Conservation (phyloP, 2,113 vertebrate genomes). For the Prochilodus magdalenae region DNA sequence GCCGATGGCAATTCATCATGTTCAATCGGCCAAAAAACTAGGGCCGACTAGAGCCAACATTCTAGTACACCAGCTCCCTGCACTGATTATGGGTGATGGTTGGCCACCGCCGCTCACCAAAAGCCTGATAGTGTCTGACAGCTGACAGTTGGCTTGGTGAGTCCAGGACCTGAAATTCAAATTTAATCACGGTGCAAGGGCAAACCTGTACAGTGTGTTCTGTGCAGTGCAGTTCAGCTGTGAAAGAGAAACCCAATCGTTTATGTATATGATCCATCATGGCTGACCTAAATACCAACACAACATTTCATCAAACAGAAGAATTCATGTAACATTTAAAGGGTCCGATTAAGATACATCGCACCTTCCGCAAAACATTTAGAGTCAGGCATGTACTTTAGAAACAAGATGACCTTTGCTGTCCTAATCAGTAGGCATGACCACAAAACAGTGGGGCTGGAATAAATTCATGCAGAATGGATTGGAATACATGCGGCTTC, state of each 20-base stretch:
- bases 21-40: too few species aligned
- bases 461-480: neutral
- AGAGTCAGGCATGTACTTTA: neutral
- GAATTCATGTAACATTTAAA: neutral
- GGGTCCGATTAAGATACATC: neutral
- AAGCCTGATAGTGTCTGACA: too few species aligned
- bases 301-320: neutral
- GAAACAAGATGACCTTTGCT: neutral
- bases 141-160: too few species aligned
- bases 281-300: neutral
- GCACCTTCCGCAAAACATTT: neutral
- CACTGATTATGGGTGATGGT: too few species aligned
- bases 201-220: too few species aligned
- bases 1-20: too few species aligned
- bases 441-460: neutral
- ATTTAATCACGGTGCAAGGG: too few species aligned
- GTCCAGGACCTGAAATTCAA: too few species aligned
- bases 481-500: neutral
- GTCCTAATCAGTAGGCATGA: neutral
- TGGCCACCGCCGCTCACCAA: too few species aligned
- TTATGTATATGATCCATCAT: neutral
- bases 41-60: too few species aligned
- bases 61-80: too few species aligned
- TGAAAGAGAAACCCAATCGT: neutral
- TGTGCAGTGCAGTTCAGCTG: too few species aligned